Evolutionary conservation across 2,888 invertebrate species (phyloP), one percentile per base, ranked within the genome.

Genomic region (Parochlus steinenii): DNA sequence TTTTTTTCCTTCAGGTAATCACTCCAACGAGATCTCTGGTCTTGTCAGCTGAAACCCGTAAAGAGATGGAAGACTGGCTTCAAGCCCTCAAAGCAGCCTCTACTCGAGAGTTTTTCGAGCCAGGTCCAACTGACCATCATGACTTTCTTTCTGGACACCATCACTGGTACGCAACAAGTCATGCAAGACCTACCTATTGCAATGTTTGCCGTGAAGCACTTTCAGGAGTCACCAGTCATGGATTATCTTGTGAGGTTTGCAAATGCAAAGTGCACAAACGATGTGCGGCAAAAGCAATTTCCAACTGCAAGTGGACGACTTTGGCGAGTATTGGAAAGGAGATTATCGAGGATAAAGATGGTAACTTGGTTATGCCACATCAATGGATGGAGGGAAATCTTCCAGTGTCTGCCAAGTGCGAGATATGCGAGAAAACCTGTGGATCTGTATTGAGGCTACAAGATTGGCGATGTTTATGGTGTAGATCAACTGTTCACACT

Each of bases 321-420:
- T 66, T 95, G 45, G 83, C 92, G 5, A 87, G 87, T 26, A 78
- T 97, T 38, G 92, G 92, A n/a, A 82, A 82, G 49, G 86, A 92
- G 46, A 80, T 92, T 37, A 85, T 93, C 32, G 92, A 93, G 52
- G 87, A 92, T 48, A 69, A 74, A 42, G 89, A 92, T 54, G 87
- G 90, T 63, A 80, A 73, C 53, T 80, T 86, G 48, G 76, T 78
- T 44, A 90, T 93, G 87, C 92, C 92, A 10, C 95, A 97, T 62
- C 95, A 97, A 53, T 97, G 95, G 95, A 70, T 95, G 68, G 93
- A 93, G 58, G 93, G 95, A 25, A 95, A 95, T 62, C 64, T 95
- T 44, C 90, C 93, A 4, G 92, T 93, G 37, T 85, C 90, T 38
- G 80, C 92, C 40, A 82, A 87, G 57, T 97, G 95, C 58, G 69